A percentile compares a stretch with the other conserved stretches of the same genome.
phyloP scores from a whole-genome alignment of 1,140 invertebrate genomes.

The Drosophila miranda region DNA sequence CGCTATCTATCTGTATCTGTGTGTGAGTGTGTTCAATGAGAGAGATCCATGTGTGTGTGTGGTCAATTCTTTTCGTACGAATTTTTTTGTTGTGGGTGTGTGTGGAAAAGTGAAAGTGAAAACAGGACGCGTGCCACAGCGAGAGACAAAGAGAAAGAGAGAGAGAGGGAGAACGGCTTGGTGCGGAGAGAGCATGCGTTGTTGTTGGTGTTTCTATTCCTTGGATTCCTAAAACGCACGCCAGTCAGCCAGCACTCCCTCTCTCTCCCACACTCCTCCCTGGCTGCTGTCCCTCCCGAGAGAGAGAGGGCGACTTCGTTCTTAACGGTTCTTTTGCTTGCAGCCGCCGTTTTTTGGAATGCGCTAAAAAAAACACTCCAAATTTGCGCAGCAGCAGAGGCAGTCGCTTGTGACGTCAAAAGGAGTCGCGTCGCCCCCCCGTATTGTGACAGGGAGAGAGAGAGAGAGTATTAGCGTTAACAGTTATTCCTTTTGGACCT shows the following conservation, averaged over 20 bases:
- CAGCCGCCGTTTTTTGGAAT: constrained; percentile 56
- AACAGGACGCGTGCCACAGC: constrained; percentile 44
- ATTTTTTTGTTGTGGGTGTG: constrained; percentile 59
- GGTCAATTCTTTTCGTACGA: constrained; percentile 23
- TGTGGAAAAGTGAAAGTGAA: constrained; percentile 80
- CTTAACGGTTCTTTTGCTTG: constrained; percentile 30
- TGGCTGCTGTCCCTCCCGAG: constrained; percentile 9
- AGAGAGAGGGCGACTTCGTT: too few species aligned
- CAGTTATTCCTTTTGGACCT: constrained; percentile 27
- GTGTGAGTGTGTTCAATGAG: constrained; percentile 13
- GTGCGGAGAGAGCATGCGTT: constrained; percentile 40
- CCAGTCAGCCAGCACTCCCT: constrained; percentile 41
- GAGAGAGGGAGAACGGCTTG: neutral
- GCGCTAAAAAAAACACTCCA: constrained; percentile 52
- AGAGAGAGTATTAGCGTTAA: constrained; percentile 13
- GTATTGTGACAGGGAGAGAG: constrained; percentile 8
- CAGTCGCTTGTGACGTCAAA: constrained; percentile 65
- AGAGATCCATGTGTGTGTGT: constrained; percentile 16
- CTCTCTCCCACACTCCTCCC: constrained; percentile 7
- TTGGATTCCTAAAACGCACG: neutral
- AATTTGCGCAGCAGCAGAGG: constrained; percentile 39
- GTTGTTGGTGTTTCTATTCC: constrained; percentile 30
- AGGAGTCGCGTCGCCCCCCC: constrained; percentile 45
- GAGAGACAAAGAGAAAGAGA: constrained; percentile 12
- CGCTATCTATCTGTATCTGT: neutral